Conservation (phyloP, 2,113 vertebrate species). For the Phylloscopus trochilus region DNA sequence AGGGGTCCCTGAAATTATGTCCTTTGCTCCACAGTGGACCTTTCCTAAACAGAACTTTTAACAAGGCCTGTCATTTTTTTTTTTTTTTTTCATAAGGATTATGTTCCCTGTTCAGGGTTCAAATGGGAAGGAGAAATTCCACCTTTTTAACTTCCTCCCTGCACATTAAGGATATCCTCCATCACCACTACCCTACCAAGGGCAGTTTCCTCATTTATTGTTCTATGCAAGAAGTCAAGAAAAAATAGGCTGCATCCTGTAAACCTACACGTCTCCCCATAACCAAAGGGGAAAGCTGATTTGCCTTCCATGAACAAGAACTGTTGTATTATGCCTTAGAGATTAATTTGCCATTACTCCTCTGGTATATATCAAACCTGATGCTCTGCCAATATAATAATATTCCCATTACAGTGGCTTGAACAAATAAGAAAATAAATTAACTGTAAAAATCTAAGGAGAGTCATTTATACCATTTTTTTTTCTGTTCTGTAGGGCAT, state of each 20-base stretch:
- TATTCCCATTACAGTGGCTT: not conserved
- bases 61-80: not conserved
- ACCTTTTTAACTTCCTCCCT: not conserved
- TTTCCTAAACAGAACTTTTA: not conserved
- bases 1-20: not conserved
- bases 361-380: not conserved
- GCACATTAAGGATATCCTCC: not conserved
- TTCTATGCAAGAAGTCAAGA: not conserved
- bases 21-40: not conserved
- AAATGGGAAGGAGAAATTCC: not conserved
- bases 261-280: not conserved
- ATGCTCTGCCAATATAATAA: not conserved
- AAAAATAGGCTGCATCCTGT: not conserved
- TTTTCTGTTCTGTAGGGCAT: not conserved
- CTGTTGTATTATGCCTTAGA: not conserved
- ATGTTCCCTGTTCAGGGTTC: not conserved
- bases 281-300: not conserved
- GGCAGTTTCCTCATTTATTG: not conserved
- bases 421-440: not conserved
- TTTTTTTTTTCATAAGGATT: not conserved
- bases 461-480: not conserved
- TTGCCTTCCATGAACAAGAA: not conserved
- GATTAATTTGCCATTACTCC: not conserved
- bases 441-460: not conserved
- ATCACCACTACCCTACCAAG: not conserved